phyloP scores from a whole-genome alignment of 2,888 invertebrate species.

The Cephus pygmeus region DNA sequence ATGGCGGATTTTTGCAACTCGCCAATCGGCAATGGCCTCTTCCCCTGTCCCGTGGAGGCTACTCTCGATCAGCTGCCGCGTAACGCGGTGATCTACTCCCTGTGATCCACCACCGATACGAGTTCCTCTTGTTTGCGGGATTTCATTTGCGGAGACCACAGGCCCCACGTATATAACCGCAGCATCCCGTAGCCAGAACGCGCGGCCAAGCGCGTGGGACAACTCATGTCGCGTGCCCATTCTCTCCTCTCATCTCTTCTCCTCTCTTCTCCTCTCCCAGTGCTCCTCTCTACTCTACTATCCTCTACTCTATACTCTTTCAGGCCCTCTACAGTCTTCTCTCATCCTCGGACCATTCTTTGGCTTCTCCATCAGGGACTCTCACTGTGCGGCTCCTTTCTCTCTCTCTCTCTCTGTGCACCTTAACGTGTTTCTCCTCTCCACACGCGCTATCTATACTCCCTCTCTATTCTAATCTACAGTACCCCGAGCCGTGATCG shows the following conservation, averaged over 20 bases:
- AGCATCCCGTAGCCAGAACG: conserved; percentile 35
- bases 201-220: conserved; percentile 20
- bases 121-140: conserved; percentile 38
- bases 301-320: background rate
- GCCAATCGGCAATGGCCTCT: conserved; percentile 48
- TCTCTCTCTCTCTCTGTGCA: conserved; percentile 2
- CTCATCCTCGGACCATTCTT: background rate
- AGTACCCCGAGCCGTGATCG: background rate
- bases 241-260: background rate
- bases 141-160: conserved; percentile 47
- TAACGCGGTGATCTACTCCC: conserved; percentile 5
- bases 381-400: conserved; percentile 1
- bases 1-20: conserved; percentile 62
- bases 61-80: background rate
- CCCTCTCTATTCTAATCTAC: background rate
- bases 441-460: background rate
- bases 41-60: conserved; percentile 9
- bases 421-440: background rate
- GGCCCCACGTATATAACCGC: background rate
- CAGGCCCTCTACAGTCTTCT: background rate
- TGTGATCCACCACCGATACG: conserved; percentile 29
- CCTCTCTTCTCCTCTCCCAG: background rate
- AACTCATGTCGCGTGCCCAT: conserved; percentile 22
- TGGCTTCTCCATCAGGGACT: background rate
- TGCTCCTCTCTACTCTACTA: background rate